Conservation (phyloP, 2,888 invertebrate genomes). For the Pyrgus malvae region DNA sequence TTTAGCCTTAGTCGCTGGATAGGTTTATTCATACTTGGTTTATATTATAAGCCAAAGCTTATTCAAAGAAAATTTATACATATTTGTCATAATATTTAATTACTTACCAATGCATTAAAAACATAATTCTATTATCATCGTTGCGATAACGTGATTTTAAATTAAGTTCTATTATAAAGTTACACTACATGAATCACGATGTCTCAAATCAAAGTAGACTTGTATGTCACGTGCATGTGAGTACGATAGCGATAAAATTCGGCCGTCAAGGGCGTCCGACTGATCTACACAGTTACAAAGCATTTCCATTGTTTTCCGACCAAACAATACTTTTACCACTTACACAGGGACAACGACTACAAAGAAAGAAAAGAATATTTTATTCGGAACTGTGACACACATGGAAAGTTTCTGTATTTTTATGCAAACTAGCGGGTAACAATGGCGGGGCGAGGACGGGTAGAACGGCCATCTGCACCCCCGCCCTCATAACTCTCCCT, state of each 20-base stretch:
- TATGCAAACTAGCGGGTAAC: slow-evolving; percentile 73
- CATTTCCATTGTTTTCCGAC: slow-evolving; percentile 57
- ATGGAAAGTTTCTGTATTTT: slow-evolving; percentile 72
- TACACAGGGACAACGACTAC: slow-evolving; percentile 60
- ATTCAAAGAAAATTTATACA: no score
- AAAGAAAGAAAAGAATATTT: slow-evolving; percentile 74
- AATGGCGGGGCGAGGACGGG: slow-evolving; percentile 51
- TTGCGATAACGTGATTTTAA: no score
- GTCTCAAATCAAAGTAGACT: no score
- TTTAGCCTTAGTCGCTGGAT: no score
- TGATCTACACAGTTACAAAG: slow-evolving; percentile 31
- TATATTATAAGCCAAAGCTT: no score
- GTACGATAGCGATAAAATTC: slow-evolving; percentile 15
- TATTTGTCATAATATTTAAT: no score
- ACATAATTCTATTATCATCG: no score
- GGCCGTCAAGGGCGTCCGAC: slow-evolving; percentile 16
- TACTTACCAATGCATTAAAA: no score
- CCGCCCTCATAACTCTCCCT: slow-evolving; percentile 55
- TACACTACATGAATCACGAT: no score
- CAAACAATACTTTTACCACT: slow-evolving; percentile 66
- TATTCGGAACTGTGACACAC: slow-evolving; percentile 71
- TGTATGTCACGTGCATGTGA: no score
- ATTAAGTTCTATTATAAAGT: no score
- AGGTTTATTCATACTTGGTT: no score
- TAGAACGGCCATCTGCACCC: slow-evolving; percentile 53